Percentiles rank a stretch among this genome's conserved stretches.
Evolutionary conservation across 2,888 invertebrate genomes (phyloP).

Genomic region (Chymomyza fuscimana): DNA sequence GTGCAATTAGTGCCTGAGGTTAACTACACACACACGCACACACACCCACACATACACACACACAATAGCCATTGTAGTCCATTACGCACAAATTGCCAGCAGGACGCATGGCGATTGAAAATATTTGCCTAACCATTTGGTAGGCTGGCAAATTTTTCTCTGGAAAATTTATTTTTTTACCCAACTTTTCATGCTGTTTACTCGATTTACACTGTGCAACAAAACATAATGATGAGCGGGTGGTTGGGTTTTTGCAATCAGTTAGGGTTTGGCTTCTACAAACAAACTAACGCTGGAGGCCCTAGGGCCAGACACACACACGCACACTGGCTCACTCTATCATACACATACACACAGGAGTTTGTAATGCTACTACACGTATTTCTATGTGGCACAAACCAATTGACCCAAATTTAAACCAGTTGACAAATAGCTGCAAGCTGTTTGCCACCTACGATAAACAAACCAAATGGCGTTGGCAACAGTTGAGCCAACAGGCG

Average conservation of each 20-base stretch:
- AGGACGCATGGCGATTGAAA: slow-evolving; percentile 53
- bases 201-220: background rate
- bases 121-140: slow-evolving; percentile 57
- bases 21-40: slow-evolving; percentile 18
- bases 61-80: slow-evolving; percentile 37
- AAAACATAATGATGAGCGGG: background rate
- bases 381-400: slow-evolving; percentile 60
- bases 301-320: slow-evolving; percentile 1
- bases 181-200: slow-evolving; percentile 6
- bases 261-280: slow-evolving; percentile 10
- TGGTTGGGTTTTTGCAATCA: slow-evolving; percentile 21
- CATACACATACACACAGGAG: background rate
- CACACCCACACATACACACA: background rate
- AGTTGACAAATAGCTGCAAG: slow-evolving; percentile 67
- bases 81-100: slow-evolving; percentile 61
- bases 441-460: slow-evolving; percentile 49
- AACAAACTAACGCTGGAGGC: slow-evolving; percentile 1
- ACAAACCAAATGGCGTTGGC: slow-evolving; percentile 16
- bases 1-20: slow-evolving; percentile 69
- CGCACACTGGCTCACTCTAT: background rate
- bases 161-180: slow-evolving; percentile 14
- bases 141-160: slow-evolving; percentile 24
- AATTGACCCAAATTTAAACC: slow-evolving; percentile 73
- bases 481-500: background rate
- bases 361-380: slow-evolving; percentile 12